These are phyloP conservation scores for Chionodraco myersi DNA, from an alignment of 2,113 vertebrate genomes.

Conservation along the genomic window DNA sequence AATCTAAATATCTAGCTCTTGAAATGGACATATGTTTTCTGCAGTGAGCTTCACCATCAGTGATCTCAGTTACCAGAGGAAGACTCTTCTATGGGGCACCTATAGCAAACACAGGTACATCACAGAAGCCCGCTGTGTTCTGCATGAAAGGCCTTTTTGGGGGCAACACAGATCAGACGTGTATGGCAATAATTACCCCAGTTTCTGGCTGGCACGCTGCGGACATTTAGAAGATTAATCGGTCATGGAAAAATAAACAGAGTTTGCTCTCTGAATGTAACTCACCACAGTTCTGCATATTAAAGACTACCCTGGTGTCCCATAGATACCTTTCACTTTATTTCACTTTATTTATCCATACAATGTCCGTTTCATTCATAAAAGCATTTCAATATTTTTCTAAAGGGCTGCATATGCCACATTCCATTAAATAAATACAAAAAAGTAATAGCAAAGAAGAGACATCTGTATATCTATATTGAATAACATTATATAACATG, in stretches of 20 bases:
- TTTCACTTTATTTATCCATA: background rate
- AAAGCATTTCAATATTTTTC: background rate
- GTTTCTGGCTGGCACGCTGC: constrained; percentile 54
- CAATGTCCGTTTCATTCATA: background rate
- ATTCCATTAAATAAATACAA: background rate
- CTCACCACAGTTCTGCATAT: constrained; percentile 17
- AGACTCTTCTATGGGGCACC: constrained; percentile 23
- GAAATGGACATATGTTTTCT: constrained; percentile 16
- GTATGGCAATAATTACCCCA: constrained; percentile 68
- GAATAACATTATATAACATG: background rate
- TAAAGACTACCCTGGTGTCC: constrained; percentile 2
- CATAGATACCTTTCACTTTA: constrained; percentile 1
- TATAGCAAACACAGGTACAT: constrained; percentile 46
- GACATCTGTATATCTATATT: background rate
- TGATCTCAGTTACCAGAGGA: constrained; percentile 11
- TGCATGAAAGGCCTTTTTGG: constrained; percentile 56
- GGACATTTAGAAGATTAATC: constrained; percentile 73
- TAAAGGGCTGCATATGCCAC: background rate
- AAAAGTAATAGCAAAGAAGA: background rate
- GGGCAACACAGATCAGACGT: constrained; percentile 63
- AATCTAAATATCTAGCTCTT: constrained; percentile 4
- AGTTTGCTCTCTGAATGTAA: constrained; percentile 40
- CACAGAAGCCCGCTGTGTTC: constrained; percentile 51
- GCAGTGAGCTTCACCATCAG: constrained; percentile 13
- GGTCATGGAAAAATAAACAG: constrained; percentile 71